These are phyloP conservation scores for Conus ventricosus DNA, from an alignment of 1,140 invertebrate genomes.

Conservation along the genomic window DNA sequence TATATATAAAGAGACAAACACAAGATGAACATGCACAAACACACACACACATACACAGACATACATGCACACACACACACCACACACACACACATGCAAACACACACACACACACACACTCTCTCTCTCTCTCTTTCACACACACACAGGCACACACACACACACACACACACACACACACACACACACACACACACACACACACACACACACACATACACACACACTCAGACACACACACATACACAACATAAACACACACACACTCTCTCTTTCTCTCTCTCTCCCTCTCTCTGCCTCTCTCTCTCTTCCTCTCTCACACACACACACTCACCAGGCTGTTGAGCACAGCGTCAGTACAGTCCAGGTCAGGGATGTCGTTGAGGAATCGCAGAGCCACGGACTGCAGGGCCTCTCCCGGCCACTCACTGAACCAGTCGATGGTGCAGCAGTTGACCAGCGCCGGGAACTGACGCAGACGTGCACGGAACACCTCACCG, in stretches of 20 bases:
- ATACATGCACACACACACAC: conserved; percentile 1
- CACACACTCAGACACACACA: not conserved
- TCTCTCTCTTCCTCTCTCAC: not conserved
- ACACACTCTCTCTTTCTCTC: not conserved
- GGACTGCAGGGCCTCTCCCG: conserved; percentile 80
- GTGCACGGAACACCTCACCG: conserved; percentile 74
- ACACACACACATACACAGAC: not conserved
- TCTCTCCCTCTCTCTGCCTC: not conserved
- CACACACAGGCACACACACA: not conserved
- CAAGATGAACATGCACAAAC: not conserved
- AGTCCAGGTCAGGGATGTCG: conserved; percentile 71
- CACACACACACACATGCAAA: not conserved
- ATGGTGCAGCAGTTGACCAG: conserved; percentile 76
- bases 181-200: not conserved
- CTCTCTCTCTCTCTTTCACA: not conserved
- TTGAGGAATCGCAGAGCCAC: conserved; percentile 72
- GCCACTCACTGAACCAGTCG: conserved; percentile 81
- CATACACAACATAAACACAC: not conserved
- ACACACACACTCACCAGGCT: conserved; percentile 58
- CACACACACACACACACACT: not conserved
- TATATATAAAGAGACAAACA: not conserved
- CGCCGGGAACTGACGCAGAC: conserved; percentile 75
- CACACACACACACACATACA: not conserved
- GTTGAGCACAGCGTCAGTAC: conserved; percentile 68
- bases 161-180: conserved; percentile 5